phyloP scores from a whole-genome alignment of 2,113 vertebrate species.

The Sisor rabdophorus region DNA sequence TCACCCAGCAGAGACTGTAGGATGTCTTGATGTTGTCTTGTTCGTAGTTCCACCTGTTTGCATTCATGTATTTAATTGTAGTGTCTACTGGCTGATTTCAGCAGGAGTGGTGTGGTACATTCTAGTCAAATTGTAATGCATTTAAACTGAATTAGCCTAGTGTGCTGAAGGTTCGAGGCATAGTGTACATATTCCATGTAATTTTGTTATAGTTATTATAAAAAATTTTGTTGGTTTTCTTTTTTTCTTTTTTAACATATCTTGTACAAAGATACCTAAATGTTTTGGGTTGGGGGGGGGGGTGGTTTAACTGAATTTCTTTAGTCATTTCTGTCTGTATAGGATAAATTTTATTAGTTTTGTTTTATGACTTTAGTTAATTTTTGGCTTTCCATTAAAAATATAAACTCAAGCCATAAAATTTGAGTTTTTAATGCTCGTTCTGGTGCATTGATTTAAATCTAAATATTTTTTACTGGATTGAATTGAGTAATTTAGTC shows the following conservation, averaged over 20 bases:
- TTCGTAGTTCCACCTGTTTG: conserved; percentile 30
- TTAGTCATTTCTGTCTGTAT: conserved; percentile 71
- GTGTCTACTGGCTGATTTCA: conserved; percentile 31
- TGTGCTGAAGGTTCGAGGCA: conserved; percentile 52
- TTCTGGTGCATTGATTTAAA: conserved; percentile 54
- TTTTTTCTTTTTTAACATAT: conserved; percentile 64
- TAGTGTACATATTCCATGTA: conserved; percentile 71
- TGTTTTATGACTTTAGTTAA: conserved; percentile 56
- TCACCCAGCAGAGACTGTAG: conserved; percentile 39
- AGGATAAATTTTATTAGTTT: conserved; percentile 65
- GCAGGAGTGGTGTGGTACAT: conserved; percentile 40
- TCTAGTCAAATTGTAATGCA: conserved; percentile 44
- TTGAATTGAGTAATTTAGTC: background rate
- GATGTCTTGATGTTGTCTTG: conserved; percentile 34
- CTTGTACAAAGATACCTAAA: conserved; percentile 69
- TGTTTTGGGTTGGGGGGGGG: conserved; percentile 59
- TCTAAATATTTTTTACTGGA: conserved; percentile 50
- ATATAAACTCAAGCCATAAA: conserved; percentile 60
- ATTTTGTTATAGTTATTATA: conserved; percentile 65
- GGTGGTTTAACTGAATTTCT: conserved; percentile 49
- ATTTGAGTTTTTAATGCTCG: conserved; percentile 58
- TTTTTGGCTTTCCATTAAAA: conserved; percentile 53
- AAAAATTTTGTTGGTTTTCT: conserved; percentile 49
- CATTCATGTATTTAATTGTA: conserved; percentile 36
- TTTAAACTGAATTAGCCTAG: conserved; percentile 53